These are phyloP conservation scores for Drosophila obscura DNA, from an alignment of 1,140 invertebrate genomes.

Conservation along the genomic window DNA sequence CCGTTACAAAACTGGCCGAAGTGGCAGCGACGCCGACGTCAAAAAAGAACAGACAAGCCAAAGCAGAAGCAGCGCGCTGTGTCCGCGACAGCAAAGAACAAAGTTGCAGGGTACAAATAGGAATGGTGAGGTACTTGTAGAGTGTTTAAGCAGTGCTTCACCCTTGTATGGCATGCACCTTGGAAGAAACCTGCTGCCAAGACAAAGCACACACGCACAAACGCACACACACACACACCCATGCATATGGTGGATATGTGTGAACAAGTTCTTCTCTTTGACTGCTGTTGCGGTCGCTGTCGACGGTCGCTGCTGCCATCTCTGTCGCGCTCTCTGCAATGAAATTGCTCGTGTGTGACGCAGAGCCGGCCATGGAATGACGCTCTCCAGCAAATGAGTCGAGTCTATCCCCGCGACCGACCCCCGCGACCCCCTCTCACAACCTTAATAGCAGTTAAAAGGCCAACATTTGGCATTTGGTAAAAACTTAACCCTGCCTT, in stretches of 20 bases:
- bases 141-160: too few species aligned
- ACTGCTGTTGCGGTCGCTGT: conserved; percentile 9
- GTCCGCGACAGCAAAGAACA: conserved; percentile 18
- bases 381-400: conserved; percentile 1
- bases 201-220: too few species aligned
- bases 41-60: background rate
- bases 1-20: conserved; percentile 77
- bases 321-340: conserved; percentile 29
- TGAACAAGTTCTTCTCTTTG: conserved; percentile 40
- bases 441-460: conserved; percentile 22
- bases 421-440: background rate
- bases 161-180: too few species aligned
- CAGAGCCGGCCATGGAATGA: conserved; percentile 10
- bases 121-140: too few species aligned
- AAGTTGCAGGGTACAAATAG: too few species aligned
- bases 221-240: too few species aligned
- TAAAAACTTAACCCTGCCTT: too few species aligned
- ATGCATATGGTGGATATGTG: too few species aligned
- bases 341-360: conserved; percentile 67
- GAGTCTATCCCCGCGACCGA: too few species aligned
- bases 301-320: background rate
- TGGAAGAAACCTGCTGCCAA: too few species aligned
- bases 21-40: conserved; percentile 17
- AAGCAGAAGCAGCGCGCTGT: conserved; percentile 12
- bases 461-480: conserved; percentile 74